A percentile compares a stretch with the other conserved stretches of the same genome.
These are phyloP conservation scores for Gymnothorax reevesii DNA, from an alignment of 2,797 vertebrate species.

Conservation along the genomic window DNA sequence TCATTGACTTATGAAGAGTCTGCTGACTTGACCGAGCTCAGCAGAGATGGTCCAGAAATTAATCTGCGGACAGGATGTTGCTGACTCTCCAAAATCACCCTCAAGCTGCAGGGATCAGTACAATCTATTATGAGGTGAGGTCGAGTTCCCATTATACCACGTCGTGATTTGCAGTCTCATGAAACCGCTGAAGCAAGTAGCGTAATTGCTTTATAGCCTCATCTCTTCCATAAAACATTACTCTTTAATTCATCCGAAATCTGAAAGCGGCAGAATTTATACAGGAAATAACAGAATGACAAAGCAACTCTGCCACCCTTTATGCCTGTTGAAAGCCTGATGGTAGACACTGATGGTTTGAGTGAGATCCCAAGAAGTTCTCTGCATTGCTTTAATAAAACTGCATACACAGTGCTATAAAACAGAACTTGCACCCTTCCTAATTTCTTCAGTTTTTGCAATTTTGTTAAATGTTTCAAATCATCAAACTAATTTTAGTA, in stretches of 20 bases:
- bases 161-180: neutral
- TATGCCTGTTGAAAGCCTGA: neutral
- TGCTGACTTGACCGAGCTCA: neutral
- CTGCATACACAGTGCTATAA: no score
- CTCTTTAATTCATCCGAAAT: neutral
- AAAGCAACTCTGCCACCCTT: neutral
- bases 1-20: neutral
- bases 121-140: neutral
- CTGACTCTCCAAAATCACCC: neutral
- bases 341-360: neutral
- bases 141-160: neutral
- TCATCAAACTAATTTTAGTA: no score
- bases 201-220: slow-evolving; percentile 2
- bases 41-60: neutral
- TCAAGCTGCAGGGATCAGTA: neutral
- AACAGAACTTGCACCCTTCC: no score
- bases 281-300: neutral
- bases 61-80: neutral
- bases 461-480: no score
- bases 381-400: neutral
- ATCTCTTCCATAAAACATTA: neutral
- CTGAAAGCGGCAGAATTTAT: neutral
- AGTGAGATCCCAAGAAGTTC: neutral
- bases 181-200: neutral
- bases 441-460: no score